Evolutionary conservation across 1,140 invertebrate genomes (phyloP).

Genomic region (Drosophila lini): DNA sequence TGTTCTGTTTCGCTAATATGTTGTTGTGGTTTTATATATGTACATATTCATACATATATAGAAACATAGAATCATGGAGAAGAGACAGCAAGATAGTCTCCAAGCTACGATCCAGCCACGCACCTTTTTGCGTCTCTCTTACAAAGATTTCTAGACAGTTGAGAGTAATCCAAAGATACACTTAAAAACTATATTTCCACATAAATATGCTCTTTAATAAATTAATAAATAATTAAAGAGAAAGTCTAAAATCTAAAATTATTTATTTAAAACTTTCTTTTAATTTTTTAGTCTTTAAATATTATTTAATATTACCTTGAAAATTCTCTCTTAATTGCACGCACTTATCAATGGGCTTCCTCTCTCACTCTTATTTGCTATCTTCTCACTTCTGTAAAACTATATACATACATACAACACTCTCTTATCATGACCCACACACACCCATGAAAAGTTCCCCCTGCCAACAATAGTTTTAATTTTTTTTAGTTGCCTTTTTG

Average conservation of each 20-base stretch:
- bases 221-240: not conserved
- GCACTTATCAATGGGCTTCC: constrained; percentile 13
- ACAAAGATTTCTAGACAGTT: not conserved
- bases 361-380: not conserved
- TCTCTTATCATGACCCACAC: constrained; percentile 32
- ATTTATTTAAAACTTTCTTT: not conserved
- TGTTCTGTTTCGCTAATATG: not conserved
- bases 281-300: not conserved
- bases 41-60: not conserved
- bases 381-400: constrained; percentile 3
- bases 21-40: constrained; percentile 2
- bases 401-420: not conserved
- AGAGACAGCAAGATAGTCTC: constrained; percentile 4
- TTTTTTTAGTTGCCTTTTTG: constrained; percentile 24
- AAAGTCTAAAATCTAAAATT: not conserved
- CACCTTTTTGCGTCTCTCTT: constrained; percentile 11
- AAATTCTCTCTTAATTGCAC: constrained; percentile 10
- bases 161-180: constrained; percentile 2
- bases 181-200: not conserved
- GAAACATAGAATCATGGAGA: not conserved
- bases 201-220: not conserved
- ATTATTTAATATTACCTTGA: constrained; percentile 6
- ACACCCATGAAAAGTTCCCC: constrained; percentile 10
- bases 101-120: constrained; percentile 20
- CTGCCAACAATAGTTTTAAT: constrained; percentile 40